phyloP scores from a whole-genome alignment of 2,113 vertebrate genomes.

The Daubentonia madagascariensis region DNA sequence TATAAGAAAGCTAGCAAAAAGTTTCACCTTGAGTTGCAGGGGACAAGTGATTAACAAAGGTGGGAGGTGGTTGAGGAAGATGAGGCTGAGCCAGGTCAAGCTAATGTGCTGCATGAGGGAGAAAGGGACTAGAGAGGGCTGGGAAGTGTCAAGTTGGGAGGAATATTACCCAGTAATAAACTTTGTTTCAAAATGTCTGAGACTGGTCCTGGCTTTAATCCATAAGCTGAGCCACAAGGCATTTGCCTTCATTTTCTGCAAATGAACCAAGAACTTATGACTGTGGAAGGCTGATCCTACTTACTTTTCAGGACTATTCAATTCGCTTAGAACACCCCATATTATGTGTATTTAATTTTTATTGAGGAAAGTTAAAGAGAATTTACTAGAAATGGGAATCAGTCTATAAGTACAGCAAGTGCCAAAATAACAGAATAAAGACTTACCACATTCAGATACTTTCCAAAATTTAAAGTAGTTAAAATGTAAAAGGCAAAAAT shows the following conservation, averaged over 20 bases:
- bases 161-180: neutral
- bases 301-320: neutral
- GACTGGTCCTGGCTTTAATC: neutral
- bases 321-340: neutral
- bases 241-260: neutral
- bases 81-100: neutral
- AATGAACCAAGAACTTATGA: neutral
- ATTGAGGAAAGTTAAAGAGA: neutral
- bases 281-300: neutral
- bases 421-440: constrained; percentile 11
- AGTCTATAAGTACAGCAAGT: neutral
- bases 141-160: neutral
- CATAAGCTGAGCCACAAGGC: neutral
- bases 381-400: neutral
- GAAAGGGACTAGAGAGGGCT: neutral
- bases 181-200: neutral
- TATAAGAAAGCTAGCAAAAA: neutral
- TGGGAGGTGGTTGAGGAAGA: neutral
- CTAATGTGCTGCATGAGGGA: neutral
- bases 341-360: constrained; percentile 20
- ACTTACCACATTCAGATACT: neutral
- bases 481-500: constrained; percentile 27
- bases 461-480: constrained; percentile 33
- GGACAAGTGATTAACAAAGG: too few relatives aligned
- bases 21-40: neutral